A percentile compares a stretch with the other conserved stretches of the same genome.
phyloP scores from a whole-genome alignment of 2,113 vertebrate genomes.

The Prionailurus viverrinus region DNA sequence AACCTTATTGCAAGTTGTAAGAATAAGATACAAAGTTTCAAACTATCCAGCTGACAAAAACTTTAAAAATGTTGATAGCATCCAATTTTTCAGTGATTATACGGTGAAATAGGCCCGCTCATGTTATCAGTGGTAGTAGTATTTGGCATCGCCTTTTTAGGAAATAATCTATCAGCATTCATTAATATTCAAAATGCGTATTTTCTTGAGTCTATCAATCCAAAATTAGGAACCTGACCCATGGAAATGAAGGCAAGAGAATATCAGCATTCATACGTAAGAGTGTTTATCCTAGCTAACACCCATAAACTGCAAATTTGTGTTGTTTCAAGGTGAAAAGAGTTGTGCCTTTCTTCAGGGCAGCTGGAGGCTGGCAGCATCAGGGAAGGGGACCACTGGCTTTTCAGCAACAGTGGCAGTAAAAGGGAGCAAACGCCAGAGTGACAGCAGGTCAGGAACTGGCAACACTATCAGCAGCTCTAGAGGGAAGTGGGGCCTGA shows the following conservation, averaged over 20 bases:
- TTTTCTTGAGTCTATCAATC: background rate
- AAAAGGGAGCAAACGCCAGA: background rate
- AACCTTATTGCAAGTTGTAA: background rate
- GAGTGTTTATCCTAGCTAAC: background rate
- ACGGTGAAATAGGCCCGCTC: background rate
- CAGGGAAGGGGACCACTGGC: background rate
- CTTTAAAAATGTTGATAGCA: background rate
- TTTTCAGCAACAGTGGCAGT: background rate
- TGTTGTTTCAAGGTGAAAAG: background rate
- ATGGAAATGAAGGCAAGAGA: background rate
- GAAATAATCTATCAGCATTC: background rate
- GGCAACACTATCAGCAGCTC: background rate
- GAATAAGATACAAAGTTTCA: background rate
- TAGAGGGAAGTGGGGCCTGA: background rate
- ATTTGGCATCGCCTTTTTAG: slow-evolving; percentile 19
- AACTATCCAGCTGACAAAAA: background rate
- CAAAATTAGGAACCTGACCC: background rate
- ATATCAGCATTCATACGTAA: background rate
- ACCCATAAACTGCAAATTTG: background rate
- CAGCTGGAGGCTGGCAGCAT: background rate
- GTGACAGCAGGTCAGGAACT: background rate
- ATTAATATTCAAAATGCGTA: background rate
- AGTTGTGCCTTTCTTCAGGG: background rate
- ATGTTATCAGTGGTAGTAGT: background rate
- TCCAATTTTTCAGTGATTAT: background rate